Percentiles rank a stretch among this genome's conserved stretches.
phyloP scores from a whole-genome alignment of 2,888 invertebrate genomes.

The Phlogophora meticulosa region DNA sequence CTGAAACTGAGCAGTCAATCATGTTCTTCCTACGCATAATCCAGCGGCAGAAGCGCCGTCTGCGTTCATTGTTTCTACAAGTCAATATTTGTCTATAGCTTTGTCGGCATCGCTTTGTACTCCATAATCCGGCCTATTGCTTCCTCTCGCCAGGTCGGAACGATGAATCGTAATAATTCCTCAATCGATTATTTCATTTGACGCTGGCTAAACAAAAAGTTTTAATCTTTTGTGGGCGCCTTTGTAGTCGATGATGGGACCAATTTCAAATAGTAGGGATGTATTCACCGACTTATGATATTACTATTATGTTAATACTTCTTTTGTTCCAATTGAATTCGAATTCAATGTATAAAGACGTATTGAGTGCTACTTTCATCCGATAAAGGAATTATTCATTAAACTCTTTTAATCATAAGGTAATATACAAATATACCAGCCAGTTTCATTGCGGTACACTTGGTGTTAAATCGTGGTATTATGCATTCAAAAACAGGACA shows the following conservation, averaged over 20 bases:
- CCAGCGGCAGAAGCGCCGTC: constrained; percentile 72
- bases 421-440: constrained; percentile 1
- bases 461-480: constrained; percentile 3
- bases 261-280: constrained; percentile 74
- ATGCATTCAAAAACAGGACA: constrained; percentile 27
- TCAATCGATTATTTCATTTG: constrained; percentile 88
- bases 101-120: constrained; percentile 87
- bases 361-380: constrained; percentile 27
- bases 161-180: constrained; percentile 89
- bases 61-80: constrained; percentile 86
- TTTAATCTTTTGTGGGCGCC: constrained; percentile 81
- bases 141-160: constrained; percentile 82
- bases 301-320: constrained; percentile 76
- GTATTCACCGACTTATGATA: constrained; percentile 52
- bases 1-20: constrained; percentile 79
- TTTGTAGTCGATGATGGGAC: constrained; percentile 78
- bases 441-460: not conserved
- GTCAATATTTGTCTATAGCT: constrained; percentile 90
- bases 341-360: constrained; percentile 44
- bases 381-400: not conserved
- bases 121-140: constrained; percentile 85
- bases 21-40: constrained; percentile 79
- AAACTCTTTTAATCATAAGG: not conserved
- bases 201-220: constrained; percentile 81
- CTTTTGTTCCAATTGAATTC: constrained; percentile 75